Evolutionary conservation across 2,888 invertebrate species (phyloP).

Genomic region (Watsonalla cultraria): DNA sequence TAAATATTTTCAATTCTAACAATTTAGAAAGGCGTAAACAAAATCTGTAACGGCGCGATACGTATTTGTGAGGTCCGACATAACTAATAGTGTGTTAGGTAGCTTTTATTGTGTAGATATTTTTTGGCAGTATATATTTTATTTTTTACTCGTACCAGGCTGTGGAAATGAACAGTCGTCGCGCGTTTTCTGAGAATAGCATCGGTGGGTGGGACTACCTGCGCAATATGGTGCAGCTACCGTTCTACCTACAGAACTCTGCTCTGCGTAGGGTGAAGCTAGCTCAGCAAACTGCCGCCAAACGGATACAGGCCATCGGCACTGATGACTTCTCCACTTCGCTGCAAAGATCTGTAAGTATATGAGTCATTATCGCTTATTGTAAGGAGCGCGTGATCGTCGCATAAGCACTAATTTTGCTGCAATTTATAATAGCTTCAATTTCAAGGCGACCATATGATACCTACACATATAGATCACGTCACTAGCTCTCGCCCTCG

Average conservation of each 20-base stretch:
- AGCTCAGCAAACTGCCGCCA: constrained; percentile 88
- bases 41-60: not conserved
- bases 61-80: not conserved
- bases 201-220: constrained; percentile 97
- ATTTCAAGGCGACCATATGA: too few species aligned
- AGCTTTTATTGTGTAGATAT: constrained; percentile 3
- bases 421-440: too few species aligned
- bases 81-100: constrained; percentile 3
- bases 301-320: constrained; percentile 63
- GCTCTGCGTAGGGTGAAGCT: constrained; percentile 93
- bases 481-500: too few species aligned
- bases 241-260: constrained; percentile 98
- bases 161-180: constrained; percentile 92
- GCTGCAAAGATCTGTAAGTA: constrained; percentile 70
- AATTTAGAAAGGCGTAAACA: not conserved
- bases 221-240: constrained; percentile 97
- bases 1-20: not conserved
- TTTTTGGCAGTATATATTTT: constrained; percentile 7
- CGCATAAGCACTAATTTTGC: too few species aligned
- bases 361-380: not conserved
- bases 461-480: too few species aligned
- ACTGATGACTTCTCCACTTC: constrained; percentile 77
- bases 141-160: constrained; percentile 74
- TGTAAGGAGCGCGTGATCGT: not conserved
- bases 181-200: constrained; percentile 92